These are phyloP conservation scores for Temnothorax rugatulus DNA, from an alignment of 2,888 invertebrate species.

Conservation along the genomic window DNA sequence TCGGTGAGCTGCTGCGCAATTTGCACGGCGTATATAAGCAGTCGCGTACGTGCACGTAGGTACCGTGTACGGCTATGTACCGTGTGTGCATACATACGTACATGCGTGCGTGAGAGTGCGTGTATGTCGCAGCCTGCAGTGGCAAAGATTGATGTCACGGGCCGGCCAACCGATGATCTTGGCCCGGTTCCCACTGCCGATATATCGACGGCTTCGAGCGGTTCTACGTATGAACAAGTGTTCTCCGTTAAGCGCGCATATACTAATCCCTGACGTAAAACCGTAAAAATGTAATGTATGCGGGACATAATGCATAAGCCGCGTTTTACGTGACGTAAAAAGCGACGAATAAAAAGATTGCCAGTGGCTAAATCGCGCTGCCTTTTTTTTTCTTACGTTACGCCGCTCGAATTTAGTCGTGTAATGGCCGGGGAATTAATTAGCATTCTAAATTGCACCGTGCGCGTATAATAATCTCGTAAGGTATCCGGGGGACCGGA, in stretches of 20 bases:
- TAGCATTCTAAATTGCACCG: constrained; percentile 25
- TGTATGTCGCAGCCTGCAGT: constrained; percentile 67
- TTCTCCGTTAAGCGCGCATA: not conserved
- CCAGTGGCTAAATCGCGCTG: not conserved
- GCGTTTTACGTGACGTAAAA: not conserved
- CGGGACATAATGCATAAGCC: not conserved
- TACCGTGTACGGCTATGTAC: not conserved
- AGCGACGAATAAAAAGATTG: not conserved
- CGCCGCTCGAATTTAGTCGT: constrained; percentile 19
- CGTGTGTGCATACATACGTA: no score
- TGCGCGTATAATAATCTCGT: constrained; percentile 29
- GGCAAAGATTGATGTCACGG: constrained; percentile 82
- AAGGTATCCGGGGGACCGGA: not conserved
- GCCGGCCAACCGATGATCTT: constrained; percentile 80
- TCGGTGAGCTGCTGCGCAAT: constrained; percentile 65
- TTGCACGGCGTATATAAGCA: constrained; percentile 34
- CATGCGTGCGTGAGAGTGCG: constrained; percentile 50
- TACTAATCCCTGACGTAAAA: constrained; percentile 5
- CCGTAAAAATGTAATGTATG: not conserved
- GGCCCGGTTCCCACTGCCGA: constrained; percentile 82
- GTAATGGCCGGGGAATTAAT: constrained; percentile 31
- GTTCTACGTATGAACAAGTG: constrained; percentile 34
- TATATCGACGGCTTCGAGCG: constrained; percentile 59
- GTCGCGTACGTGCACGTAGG: constrained; percentile 15
- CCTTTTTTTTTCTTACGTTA: not conserved